Conservation (phyloP, 2,797 vertebrate genomes). For the Gastrophryne carolinensis region DNA sequence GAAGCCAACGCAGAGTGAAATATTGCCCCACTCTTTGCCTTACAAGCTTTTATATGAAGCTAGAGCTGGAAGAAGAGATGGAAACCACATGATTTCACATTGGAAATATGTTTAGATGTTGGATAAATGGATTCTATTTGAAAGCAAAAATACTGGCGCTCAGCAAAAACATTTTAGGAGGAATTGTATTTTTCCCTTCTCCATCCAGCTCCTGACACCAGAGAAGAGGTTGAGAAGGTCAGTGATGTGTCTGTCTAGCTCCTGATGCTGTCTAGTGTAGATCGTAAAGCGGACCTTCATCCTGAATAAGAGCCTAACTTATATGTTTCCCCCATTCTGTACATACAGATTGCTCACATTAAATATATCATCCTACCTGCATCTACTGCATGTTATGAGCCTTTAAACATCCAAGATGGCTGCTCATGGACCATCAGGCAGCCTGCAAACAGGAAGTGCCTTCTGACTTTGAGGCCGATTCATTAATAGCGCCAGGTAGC, state of each 20-base stretch:
- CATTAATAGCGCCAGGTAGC: no score
- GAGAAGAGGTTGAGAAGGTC: conserved; percentile 23
- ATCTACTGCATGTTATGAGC: no score
- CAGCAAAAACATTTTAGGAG: conserved; percentile 3
- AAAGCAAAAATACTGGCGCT: conserved; percentile 45
- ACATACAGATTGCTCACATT: no score
- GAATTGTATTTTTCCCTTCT: conserved; percentile 17
- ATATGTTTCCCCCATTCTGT: no score
- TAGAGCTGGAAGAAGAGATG: conserved; percentile 44
- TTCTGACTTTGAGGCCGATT: no score
- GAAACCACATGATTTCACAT: conserved; percentile 52
- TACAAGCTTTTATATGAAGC: conserved; percentile 40
- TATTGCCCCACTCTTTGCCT: conserved; percentile 46
- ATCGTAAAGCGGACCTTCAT: no score
- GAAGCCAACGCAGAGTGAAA: conserved; percentile 33
- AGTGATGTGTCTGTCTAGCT: conserved; percentile 15
- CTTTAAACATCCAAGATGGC: no score
- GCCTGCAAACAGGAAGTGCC: no score
- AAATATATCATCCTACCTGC: no score
- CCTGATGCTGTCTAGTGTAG: conserved; percentile 17
- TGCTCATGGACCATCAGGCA: no score
- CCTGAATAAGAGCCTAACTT: no score
- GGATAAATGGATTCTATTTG: conserved; percentile 40
- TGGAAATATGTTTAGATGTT: conserved; percentile 51
- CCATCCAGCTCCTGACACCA: conserved; percentile 27